These are phyloP conservation scores for Drosophila sucinea DNA, from an alignment of 1,140 invertebrate genomes.

Conservation along the genomic window DNA sequence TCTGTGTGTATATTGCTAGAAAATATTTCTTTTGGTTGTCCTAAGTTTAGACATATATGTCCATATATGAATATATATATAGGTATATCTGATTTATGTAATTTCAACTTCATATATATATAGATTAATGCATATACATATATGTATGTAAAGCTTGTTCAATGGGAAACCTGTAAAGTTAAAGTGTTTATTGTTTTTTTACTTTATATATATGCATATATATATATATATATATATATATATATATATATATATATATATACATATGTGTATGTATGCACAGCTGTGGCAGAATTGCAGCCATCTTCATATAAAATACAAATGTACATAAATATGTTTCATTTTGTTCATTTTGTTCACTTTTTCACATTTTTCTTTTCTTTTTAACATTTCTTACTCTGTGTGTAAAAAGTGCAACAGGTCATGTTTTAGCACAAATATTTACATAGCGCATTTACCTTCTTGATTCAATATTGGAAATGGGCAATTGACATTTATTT, in stretches of 20 bases:
- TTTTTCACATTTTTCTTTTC: slow-evolving; percentile 16
- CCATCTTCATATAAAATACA: slow-evolving; percentile 44
- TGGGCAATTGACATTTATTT: slow-evolving; percentile 66
- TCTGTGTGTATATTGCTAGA: slow-evolving; percentile 42
- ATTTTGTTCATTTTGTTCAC: slow-evolving; percentile 22
- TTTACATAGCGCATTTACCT: slow-evolving; percentile 65
- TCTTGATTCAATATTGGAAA: slow-evolving; percentile 45
- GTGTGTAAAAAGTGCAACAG: slow-evolving; percentile 72
- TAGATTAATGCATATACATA: slow-evolving; percentile 20
- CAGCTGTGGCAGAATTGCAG: slow-evolving; percentile 52
- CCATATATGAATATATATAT: slow-evolving; percentile 9
- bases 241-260: slow-evolving; percentile 21
- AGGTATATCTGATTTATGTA: slow-evolving; percentile 27
- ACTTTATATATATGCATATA: slow-evolving; percentile 8
- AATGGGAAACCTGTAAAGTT: slow-evolving; percentile 76
- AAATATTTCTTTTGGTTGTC: slow-evolving; percentile 37
- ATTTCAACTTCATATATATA: slow-evolving; percentile 41
- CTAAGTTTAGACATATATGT: slow-evolving; percentile 39
- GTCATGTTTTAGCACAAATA: slow-evolving; percentile 70
- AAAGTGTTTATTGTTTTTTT: slow-evolving; percentile 60
- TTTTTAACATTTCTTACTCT: slow-evolving; percentile 24
- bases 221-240: slow-evolving; percentile 34
- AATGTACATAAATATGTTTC: slow-evolving; percentile 59
- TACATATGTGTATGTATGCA: slow-evolving; percentile 44
- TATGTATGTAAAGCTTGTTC: slow-evolving; percentile 63